phyloP scores from a whole-genome alignment of 1,140 invertebrate genomes.

The Caenorhabditis remanei region DNA sequence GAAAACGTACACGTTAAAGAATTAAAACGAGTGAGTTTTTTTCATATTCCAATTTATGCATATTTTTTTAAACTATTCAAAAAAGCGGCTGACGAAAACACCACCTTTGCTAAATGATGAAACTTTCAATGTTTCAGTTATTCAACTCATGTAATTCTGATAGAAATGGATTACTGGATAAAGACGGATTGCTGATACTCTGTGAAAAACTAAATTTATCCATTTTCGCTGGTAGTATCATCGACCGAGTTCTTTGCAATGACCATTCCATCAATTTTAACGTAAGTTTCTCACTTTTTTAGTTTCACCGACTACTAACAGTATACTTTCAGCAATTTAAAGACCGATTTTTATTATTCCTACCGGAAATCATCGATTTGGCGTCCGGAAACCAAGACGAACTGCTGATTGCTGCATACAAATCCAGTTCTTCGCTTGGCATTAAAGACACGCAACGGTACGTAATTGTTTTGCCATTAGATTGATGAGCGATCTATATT shows the following conservation, averaged over 20 bases:
- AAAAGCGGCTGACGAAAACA: not conserved
- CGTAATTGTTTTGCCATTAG: slow-evolving; percentile 22
- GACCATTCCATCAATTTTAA: slow-evolving; percentile 57
- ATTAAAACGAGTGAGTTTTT: slow-evolving; percentile 58
- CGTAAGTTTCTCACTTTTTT: slow-evolving; percentile 2
- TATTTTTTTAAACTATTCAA: not conserved
- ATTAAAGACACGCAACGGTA: slow-evolving; percentile 59
- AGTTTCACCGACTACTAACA: not conserved
- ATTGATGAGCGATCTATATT: slow-evolving; percentile 42
- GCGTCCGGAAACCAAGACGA: slow-evolving; percentile 60
- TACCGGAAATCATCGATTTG: slow-evolving; percentile 65
- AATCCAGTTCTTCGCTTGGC: slow-evolving; percentile 56
- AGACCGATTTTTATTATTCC: slow-evolving; percentile 61
- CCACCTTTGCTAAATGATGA: not conserved
- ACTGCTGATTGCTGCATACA: slow-evolving; percentile 36
- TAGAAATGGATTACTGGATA: slow-evolving; percentile 48
- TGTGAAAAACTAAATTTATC: slow-evolving; percentile 48
- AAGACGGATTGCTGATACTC: slow-evolving; percentile 44
- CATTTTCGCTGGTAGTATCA: slow-evolving; percentile 40
- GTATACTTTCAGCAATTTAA: slow-evolving; percentile 57
- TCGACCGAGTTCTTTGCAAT: slow-evolving; percentile 55
- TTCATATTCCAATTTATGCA: not conserved
- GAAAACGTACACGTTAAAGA: slow-evolving; percentile 62
- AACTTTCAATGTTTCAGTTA: slow-evolving; percentile 26
- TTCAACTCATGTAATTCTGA: slow-evolving; percentile 58